Evolutionary conservation across 1,140 invertebrate species (phyloP), one percentile per base, ranked within the genome.

Genomic region (Triops cancriformis): DNA sequence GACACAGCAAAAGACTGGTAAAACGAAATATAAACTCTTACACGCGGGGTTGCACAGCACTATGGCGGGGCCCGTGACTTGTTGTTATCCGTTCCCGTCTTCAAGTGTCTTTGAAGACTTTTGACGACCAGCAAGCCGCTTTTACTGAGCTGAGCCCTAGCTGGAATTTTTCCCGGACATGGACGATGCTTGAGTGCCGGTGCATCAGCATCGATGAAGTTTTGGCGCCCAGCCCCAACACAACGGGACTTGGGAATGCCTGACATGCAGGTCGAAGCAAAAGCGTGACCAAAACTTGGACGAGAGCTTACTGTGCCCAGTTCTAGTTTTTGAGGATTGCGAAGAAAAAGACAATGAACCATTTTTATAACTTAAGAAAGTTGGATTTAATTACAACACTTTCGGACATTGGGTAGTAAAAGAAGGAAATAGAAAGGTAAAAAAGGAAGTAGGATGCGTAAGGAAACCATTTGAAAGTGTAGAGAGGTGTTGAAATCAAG

Each of bases 251-350:
- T 64, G 51, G 14, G 51, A 64, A 64, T 64, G 51, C 51, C 51
- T 64, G 51, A 64, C 51, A 64, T 64, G 51, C 51, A 64, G 51
- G 51, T 64, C 51, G 51, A 64, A 64, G 51, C 51, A 64, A 64
- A 64, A 64, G 51, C 51, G 51, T 64, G 51, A 64, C 51, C 51
- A 64, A 64, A 64, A n/a, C 51, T 23, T 64, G n/a, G 51, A 23
- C 51, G 14, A 64, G 14, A 18, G 51, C 51, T 64, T 64, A 18
- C 51, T 14, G 14, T 14, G 14, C 18, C 51, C 23, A 18, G 14
- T 64, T 64, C 51, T 64, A 23, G 51, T 64, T 64, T n/a, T 64
- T 4, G 31, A 37, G 31, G 31, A 2, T 37, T 37, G 31, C 31
- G 31, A 37, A 37, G 31, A 37, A 2, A 37, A 37, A 4, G 7